A percentile compares a stretch with the other conserved stretches of the same genome.
Conservation (phyloP, 2,113 vertebrate genomes). For the Nothoprocta perdicaria region DNA sequence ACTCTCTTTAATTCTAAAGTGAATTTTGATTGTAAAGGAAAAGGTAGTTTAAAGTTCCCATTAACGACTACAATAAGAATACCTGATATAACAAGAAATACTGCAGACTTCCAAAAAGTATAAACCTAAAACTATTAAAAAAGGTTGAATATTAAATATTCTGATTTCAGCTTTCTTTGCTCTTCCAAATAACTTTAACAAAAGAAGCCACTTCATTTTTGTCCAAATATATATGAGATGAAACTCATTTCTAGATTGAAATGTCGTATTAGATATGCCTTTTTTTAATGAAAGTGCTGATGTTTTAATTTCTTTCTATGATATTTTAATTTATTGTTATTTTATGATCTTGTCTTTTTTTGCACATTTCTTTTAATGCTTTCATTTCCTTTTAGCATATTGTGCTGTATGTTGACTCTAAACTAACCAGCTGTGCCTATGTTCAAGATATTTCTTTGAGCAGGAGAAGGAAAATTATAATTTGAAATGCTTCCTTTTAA, state of each 20-base stretch:
- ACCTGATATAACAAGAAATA: not conserved
- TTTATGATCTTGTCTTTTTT: not conserved
- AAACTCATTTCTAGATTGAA: not conserved
- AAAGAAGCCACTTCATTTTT: not conserved
- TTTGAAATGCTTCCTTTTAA: not conserved
- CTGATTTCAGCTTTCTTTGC: not conserved
- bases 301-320: not conserved
- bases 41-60: not conserved
- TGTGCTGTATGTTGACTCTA: not conserved
- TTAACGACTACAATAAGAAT: not conserved
- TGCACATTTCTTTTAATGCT: not conserved
- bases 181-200: not conserved
- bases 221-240: not conserved
- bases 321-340: not conserved
- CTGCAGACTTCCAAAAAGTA: not conserved
- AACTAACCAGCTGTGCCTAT: not conserved
- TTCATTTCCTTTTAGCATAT: not conserved
- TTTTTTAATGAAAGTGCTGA: not conserved
- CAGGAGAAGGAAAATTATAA: not conserved
- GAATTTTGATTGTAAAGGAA: not conserved
- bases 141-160: not conserved
- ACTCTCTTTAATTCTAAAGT: not conserved
- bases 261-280: not conserved
- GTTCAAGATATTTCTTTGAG: not conserved
- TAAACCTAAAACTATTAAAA: not conserved